Conservation (phyloP, 2,797 vertebrate genomes). For the Bradypus variegatus region DNA sequence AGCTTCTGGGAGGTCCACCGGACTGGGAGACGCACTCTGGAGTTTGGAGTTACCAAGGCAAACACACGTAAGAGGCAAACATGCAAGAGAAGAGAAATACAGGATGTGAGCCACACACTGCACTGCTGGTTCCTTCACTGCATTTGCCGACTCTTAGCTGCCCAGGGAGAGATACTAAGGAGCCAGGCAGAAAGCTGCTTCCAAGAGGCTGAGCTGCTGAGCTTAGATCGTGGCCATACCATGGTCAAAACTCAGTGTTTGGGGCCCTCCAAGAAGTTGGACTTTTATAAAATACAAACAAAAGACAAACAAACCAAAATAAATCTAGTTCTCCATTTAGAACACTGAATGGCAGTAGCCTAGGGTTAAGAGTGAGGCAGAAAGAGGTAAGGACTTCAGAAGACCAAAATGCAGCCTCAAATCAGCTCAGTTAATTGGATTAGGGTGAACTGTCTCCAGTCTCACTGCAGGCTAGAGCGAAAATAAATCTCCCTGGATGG, state of each 20-base stretch:
- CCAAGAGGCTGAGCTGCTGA: not conserved
- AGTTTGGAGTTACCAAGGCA: not conserved
- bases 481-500: not conserved
- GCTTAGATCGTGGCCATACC: too few species aligned
- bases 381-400: not conserved
- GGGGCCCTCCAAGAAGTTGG: not conserved
- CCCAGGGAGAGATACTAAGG: not conserved
- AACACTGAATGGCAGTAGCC: not conserved
- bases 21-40: too few species aligned
- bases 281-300: not conserved
- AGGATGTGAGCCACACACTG: accelerated
- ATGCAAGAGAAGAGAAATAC: too few species aligned
- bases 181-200: not conserved
- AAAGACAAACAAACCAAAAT: too few species aligned
- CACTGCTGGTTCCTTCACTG: accelerated
- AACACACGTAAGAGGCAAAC: not conserved
- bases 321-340: not conserved
- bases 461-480: not conserved
- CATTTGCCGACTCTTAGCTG: accelerated
- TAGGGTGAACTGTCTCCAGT: accelerated
- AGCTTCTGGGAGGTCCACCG: not conserved
- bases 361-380: not conserved
- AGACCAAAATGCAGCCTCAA: not conserved
- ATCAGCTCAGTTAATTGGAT: not conserved
- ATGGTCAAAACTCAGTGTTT: accelerated